Evolutionary conservation across 2,113 vertebrate species (phyloP), one percentile per base, ranked within the genome.

Genomic region (Syrmaticus mikado): DNA sequence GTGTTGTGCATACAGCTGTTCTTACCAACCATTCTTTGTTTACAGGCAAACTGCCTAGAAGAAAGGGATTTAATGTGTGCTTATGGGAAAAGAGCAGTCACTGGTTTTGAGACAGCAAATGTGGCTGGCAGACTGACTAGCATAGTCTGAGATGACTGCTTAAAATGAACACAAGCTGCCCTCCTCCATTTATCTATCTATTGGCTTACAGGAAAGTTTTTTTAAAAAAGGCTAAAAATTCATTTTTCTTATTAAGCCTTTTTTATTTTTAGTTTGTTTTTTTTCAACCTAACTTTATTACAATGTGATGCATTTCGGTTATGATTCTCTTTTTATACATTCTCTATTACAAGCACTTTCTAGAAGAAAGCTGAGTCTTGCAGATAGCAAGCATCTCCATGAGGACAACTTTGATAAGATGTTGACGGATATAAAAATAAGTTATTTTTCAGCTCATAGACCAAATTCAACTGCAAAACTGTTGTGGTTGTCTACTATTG

Each of bases 151-250:
- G 27, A 28, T 8, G 28, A 27, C 19, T 83, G 27, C 45, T 83
- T 82, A 38, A 58, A 80, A 87, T 45, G 5, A 72, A 75, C 40
- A 22, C 2, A 38, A 82, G 10, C 32, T 38, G 22, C 21, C 17
- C 27, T 53, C 52, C 48, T 50, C 22, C 48, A 24, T 25, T 50
- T 50, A 13, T 50, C 27, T 52, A 25, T 27, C n/a, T 0, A 1
- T 15, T 48, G 55, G 1, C 16, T 4, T 16, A 4, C 13, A 0
- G 2, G 3, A 4, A 2, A 10, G 2, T 57, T n/a, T 2, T 14
- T 36, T 36, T 36, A 36, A 38, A 41, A 30, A 64, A 67, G 28
- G 1, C 5, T 76, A 25, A 70, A 6, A 68, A 53, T 0, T 0
- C 3, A 12, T 90, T 79, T 52, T 57, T 5, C 36, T 72, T 64